Evolutionary conservation across 1,140 invertebrate genomes (phyloP).

Genomic region (Thaumetopoea pityocampa): DNA sequence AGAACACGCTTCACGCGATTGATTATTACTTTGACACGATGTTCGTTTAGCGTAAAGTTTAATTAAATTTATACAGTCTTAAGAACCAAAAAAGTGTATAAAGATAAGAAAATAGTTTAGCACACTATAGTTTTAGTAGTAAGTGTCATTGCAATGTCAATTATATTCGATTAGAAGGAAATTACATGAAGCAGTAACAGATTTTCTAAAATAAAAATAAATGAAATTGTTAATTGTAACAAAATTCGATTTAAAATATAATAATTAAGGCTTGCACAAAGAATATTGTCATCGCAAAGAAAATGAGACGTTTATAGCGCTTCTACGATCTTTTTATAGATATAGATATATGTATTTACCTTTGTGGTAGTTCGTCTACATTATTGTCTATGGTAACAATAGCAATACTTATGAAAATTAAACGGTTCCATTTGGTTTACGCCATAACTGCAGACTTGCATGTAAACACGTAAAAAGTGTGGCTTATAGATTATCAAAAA

Average conservation of each 20-base stretch:
- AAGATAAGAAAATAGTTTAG: conserved; percentile 63
- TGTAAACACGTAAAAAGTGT: too few relatives aligned
- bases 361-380: conserved; percentile 47
- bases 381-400: conserved; percentile 44
- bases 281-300: conserved; percentile 24
- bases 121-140: conserved; percentile 67
- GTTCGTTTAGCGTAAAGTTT: conserved; percentile 26
- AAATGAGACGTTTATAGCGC: conserved; percentile 26
- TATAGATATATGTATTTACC: conserved; percentile 52
- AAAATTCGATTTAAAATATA: conserved; percentile 25
- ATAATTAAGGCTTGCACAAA: conserved; percentile 31
- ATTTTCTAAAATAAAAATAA: conserved; percentile 69
- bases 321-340: conserved; percentile 14
- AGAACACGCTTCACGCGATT: conserved; percentile 46
- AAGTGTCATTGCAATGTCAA: conserved; percentile 73
- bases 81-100: conserved; percentile 61
- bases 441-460: too few relatives aligned
- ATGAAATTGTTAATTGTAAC: conserved; percentile 52
- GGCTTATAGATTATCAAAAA: too few relatives aligned
- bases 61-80: conserved; percentile 25
- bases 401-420: conserved; percentile 9
- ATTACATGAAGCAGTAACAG: conserved; percentile 53
- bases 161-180: conserved; percentile 70
- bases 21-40: conserved; percentile 42
- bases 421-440: neutral